Percentiles rank a stretch among this genome's conserved stretches.
phyloP scores from a whole-genome alignment of 2,888 invertebrate genomes.

The Taphrorychus bicolor region DNA sequence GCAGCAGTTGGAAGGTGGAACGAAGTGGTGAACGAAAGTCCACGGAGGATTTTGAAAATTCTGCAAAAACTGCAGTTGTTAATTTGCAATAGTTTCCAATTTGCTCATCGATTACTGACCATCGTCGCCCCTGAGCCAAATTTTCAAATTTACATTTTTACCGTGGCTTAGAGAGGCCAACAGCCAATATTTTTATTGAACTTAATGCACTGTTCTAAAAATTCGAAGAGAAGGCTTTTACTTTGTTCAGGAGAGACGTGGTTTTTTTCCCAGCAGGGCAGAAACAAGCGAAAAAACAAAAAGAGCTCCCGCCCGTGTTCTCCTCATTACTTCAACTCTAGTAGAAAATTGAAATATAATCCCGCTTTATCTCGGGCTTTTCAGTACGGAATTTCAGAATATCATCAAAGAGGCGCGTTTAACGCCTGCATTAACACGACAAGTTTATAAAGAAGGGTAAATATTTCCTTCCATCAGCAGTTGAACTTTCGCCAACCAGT shows the following conservation, averaged over 20 bases:
- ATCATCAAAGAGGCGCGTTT: conserved; percentile 28
- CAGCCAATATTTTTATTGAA: too few relatives aligned
- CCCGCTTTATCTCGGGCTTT: conserved; percentile 10
- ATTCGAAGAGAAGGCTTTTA: conserved; percentile 66
- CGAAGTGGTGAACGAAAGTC: too few relatives aligned
- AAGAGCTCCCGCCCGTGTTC: conserved; percentile 6
- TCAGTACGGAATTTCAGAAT: conserved; percentile 13
- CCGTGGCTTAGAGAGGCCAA: too few relatives aligned
- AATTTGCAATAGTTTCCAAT: too few relatives aligned
- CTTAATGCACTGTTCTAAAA: conserved; percentile 71
- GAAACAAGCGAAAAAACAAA: neutral
- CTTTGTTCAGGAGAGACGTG: conserved; percentile 62
- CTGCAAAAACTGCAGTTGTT: too few relatives aligned
- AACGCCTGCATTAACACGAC: conserved; percentile 36
- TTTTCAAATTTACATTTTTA: too few relatives aligned
- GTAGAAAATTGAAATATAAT: conserved; percentile 23
- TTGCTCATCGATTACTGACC: too few relatives aligned
- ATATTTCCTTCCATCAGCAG: conserved; percentile 19
- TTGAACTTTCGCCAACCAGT: conserved; percentile 24
- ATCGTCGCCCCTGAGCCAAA: too few relatives aligned
- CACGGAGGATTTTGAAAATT: too few relatives aligned
- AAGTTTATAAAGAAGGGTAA: conserved; percentile 33
- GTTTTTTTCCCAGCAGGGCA: neutral
- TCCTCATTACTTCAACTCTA: conserved; percentile 11
- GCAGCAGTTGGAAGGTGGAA: too few relatives aligned